These are phyloP conservation scores for Passer montanus DNA, from an alignment of 2,113 vertebrate species.

Conservation along the genomic window DNA sequence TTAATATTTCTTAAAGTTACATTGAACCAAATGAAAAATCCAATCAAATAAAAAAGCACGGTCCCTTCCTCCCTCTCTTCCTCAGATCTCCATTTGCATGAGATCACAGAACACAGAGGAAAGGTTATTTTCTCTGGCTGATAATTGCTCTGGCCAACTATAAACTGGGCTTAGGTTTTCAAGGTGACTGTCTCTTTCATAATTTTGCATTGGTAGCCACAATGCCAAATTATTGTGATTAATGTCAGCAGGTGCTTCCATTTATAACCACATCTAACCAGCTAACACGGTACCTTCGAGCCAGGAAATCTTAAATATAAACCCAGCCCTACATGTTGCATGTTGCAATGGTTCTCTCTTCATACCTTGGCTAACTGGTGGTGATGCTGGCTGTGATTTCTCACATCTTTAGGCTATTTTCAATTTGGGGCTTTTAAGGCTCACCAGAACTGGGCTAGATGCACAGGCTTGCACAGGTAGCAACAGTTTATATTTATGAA, in stretches of 20 bases:
- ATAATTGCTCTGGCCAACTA: not conserved
- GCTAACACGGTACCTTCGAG: not conserved
- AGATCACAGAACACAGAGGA: not conserved
- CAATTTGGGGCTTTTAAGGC: slow-evolving; percentile 25
- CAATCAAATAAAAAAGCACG: not conserved
- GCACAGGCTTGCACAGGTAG: slow-evolving; percentile 17
- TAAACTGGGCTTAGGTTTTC: not conserved
- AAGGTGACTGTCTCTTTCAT: not conserved
- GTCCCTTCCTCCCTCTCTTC: not conserved
- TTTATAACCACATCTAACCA: slow-evolving; percentile 25
- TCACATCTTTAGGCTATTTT: slow-evolving; percentile 47
- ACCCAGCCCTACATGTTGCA: not conserved
- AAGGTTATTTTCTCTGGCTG: not conserved
- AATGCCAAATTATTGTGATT: slow-evolving; percentile 13
- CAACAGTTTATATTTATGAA: slow-evolving; percentile 48
- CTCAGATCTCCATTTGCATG: not conserved
- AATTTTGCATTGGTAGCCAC: not conserved
- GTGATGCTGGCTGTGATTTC: not conserved
- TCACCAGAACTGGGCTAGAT: not conserved
- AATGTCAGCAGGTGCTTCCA: slow-evolving; percentile 22
- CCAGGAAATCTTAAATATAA: not conserved
- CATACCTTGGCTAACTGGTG: not conserved
- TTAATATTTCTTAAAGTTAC: slow-evolving; percentile 67
- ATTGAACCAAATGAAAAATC: slow-evolving; percentile 54
- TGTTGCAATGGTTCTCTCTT: not conserved